Conservation (phyloP, 2,113 vertebrate genomes). For the Sorex fumeus region DNA sequence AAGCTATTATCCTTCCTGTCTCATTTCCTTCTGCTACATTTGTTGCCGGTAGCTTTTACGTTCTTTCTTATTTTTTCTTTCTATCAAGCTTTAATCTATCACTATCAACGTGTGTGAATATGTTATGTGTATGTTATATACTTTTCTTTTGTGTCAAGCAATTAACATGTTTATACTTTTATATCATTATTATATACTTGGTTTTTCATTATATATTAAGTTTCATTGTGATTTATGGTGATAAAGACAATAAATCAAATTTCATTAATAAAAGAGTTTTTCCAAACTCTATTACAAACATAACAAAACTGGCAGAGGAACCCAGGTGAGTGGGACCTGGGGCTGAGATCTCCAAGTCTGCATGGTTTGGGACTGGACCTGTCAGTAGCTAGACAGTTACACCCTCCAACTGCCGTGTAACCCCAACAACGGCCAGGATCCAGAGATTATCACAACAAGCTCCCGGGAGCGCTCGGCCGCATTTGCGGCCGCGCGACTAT, state of each 20-base stretch:
- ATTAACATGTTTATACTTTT: not conserved
- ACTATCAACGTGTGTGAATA: not conserved
- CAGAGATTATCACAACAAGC: too few relatives aligned
- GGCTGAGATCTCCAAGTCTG: too few relatives aligned
- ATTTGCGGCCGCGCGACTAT: too few relatives aligned
- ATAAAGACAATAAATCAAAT: not conserved
- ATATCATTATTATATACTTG: not conserved
- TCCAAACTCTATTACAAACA: too few relatives aligned
- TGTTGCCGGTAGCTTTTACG: conserved; percentile 64
- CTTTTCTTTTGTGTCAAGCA: conserved; percentile 16
- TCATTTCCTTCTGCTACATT: conserved; percentile 57
- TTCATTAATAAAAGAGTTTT: not conserved
- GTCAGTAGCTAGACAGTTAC: too few relatives aligned
- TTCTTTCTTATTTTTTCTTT: conserved; percentile 53
- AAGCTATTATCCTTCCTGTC: conserved; percentile 47
- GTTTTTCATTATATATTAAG: not conserved
- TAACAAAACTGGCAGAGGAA: too few relatives aligned
- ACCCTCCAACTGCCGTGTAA: too few relatives aligned
- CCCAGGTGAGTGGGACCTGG: too few relatives aligned
- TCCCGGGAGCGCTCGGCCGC: too few relatives aligned
- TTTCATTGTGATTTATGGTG: not conserved
- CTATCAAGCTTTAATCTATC: not conserved
- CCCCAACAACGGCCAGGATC: too few relatives aligned
- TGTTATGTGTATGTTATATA: not conserved
- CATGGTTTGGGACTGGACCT: too few relatives aligned